phyloP scores from a whole-genome alignment of 2,113 vertebrate species.

The Todiramphus chloris region DNA sequence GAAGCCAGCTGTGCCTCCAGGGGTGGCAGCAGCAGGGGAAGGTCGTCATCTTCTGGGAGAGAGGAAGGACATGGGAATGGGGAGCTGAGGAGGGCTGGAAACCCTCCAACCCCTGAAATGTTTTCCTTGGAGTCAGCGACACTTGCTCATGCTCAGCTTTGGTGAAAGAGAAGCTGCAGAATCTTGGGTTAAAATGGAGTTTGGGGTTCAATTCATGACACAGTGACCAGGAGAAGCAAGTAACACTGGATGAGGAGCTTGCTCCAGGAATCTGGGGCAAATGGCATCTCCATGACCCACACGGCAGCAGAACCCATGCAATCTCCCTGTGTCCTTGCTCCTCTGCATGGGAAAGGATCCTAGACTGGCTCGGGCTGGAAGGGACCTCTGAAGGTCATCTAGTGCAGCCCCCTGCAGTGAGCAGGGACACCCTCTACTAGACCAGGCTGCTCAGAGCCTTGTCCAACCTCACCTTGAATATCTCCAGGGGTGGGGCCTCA shows the following conservation, averaged over 20 bases:
- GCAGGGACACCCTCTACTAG: too few relatives aligned
- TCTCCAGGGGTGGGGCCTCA: too few relatives aligned
- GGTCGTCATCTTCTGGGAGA: neutral
- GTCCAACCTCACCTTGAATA: too few relatives aligned
- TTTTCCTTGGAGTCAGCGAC: neutral
- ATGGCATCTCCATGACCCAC: neutral
- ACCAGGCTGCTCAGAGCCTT: too few relatives aligned
- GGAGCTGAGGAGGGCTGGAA: neutral
- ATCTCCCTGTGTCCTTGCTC: rapidly evolving
- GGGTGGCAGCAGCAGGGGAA: neutral
- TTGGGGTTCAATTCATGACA: neutral
- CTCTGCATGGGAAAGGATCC: neutral
- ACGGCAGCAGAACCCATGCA: rapidly evolving
- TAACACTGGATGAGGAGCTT: neutral
- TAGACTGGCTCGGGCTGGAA: too few relatives aligned
- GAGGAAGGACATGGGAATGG: neutral
- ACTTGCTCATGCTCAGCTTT: rapidly evolving
- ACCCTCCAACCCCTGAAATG: neutral
- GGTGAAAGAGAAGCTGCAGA: rapidly evolving
- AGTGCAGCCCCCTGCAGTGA: too few relatives aligned
- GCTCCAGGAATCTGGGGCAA: neutral
- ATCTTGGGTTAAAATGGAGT: neutral
- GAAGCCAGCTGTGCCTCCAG: neutral
- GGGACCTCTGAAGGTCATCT: too few relatives aligned
- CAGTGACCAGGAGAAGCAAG: rapidly evolving